These are phyloP conservation scores for Campoletis raptor DNA, from an alignment of 2,888 invertebrate species.

Conservation along the genomic window DNA sequence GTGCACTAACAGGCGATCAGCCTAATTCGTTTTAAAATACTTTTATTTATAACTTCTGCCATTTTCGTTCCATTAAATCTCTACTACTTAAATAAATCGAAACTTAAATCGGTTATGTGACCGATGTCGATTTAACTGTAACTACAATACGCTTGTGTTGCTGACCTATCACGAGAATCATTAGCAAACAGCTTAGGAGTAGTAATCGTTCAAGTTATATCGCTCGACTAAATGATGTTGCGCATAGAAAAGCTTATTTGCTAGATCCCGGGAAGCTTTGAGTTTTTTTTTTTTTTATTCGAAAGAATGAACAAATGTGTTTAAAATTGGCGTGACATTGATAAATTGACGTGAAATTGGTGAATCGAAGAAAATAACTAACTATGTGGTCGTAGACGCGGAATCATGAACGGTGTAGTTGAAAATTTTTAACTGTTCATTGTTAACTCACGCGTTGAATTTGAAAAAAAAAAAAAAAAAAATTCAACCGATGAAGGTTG, in stretches of 20 bases:
- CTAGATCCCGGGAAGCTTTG: constrained; percentile 56
- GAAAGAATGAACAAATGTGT: constrained; percentile 5
- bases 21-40: constrained; percentile 47
- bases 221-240: constrained; percentile 56
- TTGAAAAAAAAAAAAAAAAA: not conserved
- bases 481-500: not conserved
- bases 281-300: constrained; percentile 21
- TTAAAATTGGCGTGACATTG: not conserved
- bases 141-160: constrained; percentile 49
- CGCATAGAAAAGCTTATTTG: constrained; percentile 67
- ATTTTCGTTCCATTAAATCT: constrained; percentile 15
- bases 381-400: not conserved
- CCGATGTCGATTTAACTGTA: constrained; percentile 33
- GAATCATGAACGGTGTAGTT: not conserved
- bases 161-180: constrained; percentile 44
- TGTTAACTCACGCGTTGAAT: not conserved
- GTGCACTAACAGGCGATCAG: constrained; percentile 62
- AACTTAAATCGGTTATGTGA: constrained; percentile 54
- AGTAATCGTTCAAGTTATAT: constrained; percentile 29
- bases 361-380: not conserved
- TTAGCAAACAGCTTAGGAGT: constrained; percentile 32
- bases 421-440: not conserved
- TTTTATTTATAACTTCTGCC: constrained; percentile 17
- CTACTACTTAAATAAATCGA: constrained; percentile 58
- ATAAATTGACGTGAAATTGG: not conserved